Percentiles rank a stretch among this genome's conserved stretches.
These are phyloP conservation scores for Cyanoliseus patagonus DNA, from an alignment of 2,113 vertebrate genomes.

Conservation along the genomic window DNA sequence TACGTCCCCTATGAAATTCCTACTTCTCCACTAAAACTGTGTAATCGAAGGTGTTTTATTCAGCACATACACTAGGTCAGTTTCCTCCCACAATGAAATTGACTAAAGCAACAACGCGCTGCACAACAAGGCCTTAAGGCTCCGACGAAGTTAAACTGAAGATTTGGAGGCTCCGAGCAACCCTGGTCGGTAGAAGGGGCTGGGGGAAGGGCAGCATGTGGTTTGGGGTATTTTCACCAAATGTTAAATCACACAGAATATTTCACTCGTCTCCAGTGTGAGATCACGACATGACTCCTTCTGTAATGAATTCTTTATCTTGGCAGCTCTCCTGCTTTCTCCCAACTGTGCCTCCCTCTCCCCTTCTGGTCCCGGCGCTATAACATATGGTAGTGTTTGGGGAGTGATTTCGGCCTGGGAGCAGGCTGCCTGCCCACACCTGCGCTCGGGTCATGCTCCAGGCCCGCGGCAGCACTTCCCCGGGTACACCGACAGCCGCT, in stretches of 20 bases:
- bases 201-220: conserved; percentile 44
- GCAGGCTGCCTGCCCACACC: conserved; percentile 54
- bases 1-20: neutral
- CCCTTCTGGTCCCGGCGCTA: neutral
- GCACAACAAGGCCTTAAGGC: neutral
- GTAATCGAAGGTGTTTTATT: neutral
- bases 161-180: neutral
- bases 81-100: neutral
- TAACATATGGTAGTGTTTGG: conserved; percentile 72
- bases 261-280: conserved; percentile 71
- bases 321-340: conserved; percentile 72
- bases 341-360: conserved; percentile 45
- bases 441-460: neutral
- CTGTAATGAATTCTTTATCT: conserved; percentile 81
- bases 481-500: neutral
- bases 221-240: conserved; percentile 67
- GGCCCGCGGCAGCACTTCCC: neutral
- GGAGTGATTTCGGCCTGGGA: conserved; percentile 4
- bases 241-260: conserved; percentile 70
- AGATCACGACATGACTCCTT: conserved; percentile 68
- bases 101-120: neutral
- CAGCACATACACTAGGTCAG: neutral
- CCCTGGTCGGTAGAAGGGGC: neutral
- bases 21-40: neutral
- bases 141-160: neutral